Base-by-base conservation (phyloP, 2,888 invertebrate species). In the Dynastes hyllus region DNA sequence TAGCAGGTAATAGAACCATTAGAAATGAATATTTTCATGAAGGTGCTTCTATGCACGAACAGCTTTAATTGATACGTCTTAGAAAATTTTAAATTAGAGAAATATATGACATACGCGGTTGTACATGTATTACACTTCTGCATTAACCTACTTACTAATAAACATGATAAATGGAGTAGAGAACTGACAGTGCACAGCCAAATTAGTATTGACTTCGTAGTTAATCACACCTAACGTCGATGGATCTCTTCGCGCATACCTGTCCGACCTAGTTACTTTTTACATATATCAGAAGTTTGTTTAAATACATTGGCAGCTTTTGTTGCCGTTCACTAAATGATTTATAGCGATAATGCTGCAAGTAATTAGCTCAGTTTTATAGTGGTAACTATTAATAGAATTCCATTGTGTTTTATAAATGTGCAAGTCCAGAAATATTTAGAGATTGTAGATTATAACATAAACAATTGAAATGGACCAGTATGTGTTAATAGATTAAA, bases 141-240 rank as follows among this genome's bases (percentile, higher is more conserved):
- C 50, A 69, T 69, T 69, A 69, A 69, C 69, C 69, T 69, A 50
- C 69, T 69, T 50, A 16, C 40, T 27, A 50, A 51, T 50, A 22
- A 22, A 69, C 50, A 22, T 27, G 69, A 69, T 27, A 69, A 69
- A 69, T 69, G 27, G 27, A 6, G 13, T 27, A 51, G 16, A 8
- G 45, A 50, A 22, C 45, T 45, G 69, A 69, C 69, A 69, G 22
- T 22, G 13, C 32, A 16, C 53, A 53, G 6, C 22, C 29, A 70
- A 53, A 51, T 51, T 70, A 29, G 6, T 51, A 70, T 66, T 40
- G 66, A 40, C 40, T 66, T 11, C 53, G 51, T 51, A 53, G 27
- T 27, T 70, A 32, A 50, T 67, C 11, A 67, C 50, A 53, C 4
- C 53, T n/a, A 40, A 53, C 53, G 51, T 29, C 51, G 29, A 51